These are phyloP conservation scores for Sebastes kiyomatsui DNA, from an alignment of 2,797 vertebrate species.

Conservation along the genomic window DNA sequence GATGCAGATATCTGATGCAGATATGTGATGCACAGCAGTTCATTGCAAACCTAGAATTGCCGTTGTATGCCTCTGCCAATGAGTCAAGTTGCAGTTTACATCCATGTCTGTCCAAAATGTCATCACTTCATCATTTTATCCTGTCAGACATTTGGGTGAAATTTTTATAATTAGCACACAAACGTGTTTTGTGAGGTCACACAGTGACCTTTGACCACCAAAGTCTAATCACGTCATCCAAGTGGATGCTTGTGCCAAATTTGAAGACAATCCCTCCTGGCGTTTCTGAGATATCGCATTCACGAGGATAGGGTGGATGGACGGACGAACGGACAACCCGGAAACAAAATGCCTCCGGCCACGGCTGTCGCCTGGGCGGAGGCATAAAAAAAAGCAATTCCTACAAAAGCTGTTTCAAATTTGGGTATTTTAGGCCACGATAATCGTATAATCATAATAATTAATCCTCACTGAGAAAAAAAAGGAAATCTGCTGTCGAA, in stretches of 20 bases:
- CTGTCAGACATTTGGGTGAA: too few relatives aligned
- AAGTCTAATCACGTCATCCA: neutral
- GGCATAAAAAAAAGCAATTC: neutral
- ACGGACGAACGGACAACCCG: too few relatives aligned
- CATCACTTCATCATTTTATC: too few relatives aligned
- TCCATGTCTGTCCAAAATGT: neutral
- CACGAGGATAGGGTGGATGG: too few relatives aligned
- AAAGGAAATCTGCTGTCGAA: neutral
- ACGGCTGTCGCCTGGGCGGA: too few relatives aligned
- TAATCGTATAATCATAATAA: neutral
- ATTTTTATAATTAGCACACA: too few relatives aligned
- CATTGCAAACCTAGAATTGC: too few relatives aligned
- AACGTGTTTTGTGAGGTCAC: neutral
- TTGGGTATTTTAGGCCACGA: neutral
- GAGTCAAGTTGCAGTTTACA: neutral
- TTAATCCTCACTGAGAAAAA: neutral
- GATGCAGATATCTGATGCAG: too few relatives aligned
- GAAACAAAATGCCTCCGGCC: too few relatives aligned
- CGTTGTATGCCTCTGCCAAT: accelerated
- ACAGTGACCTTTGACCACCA: neutral
- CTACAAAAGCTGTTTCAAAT: neutral
- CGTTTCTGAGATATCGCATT: neutral
- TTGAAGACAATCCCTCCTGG: neutral
- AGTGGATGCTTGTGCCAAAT: too few relatives aligned
- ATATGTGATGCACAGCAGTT: too few relatives aligned